A percentile compares a stretch with the other conserved stretches of the same genome.
Evolutionary conservation across 2,797 vertebrate species (phyloP).

Genomic region (Falco rusticolus): DNA sequence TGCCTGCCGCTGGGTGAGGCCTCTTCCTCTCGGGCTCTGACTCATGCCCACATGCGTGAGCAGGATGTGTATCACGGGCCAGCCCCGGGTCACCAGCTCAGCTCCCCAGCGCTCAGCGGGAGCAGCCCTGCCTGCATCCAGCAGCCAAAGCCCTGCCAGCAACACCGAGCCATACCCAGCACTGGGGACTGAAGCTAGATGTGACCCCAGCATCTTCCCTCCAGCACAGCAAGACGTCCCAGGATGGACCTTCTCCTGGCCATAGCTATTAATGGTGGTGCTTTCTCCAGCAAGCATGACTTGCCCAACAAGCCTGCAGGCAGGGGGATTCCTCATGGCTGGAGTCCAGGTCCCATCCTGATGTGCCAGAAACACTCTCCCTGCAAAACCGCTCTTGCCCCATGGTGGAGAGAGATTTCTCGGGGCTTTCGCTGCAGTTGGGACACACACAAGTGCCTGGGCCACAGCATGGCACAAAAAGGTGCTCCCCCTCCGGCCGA

Average conservation of each 20-base stretch:
- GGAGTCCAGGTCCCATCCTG: not conserved
- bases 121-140: not conserved
- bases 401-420: not conserved
- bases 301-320: not conserved
- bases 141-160: not conserved
- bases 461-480: not conserved
- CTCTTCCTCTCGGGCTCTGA: slow-evolving; percentile 58
- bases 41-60: slow-evolving; percentile 63
- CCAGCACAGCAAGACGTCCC: not conserved
- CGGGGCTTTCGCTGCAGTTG: not conserved
- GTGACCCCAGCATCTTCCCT: not conserved
- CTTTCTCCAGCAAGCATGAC: not conserved
- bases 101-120: fast-evolving
- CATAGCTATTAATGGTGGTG: not conserved
- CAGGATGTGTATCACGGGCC: slow-evolving; percentile 66
- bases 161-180: fast-evolving
- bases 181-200: not conserved
- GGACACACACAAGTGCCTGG: not conserved
- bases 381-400: not conserved
- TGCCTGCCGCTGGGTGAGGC: slow-evolving; percentile 42
- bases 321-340: not conserved
- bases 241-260: not conserved
- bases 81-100: not conserved
- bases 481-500: fast-evolving
- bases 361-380: not conserved